Evolutionary conservation across 2,797 vertebrate genomes (phyloP), one percentile per base, ranked within the genome.

Genomic region (Phrynocephalus vlangalii): DNA sequence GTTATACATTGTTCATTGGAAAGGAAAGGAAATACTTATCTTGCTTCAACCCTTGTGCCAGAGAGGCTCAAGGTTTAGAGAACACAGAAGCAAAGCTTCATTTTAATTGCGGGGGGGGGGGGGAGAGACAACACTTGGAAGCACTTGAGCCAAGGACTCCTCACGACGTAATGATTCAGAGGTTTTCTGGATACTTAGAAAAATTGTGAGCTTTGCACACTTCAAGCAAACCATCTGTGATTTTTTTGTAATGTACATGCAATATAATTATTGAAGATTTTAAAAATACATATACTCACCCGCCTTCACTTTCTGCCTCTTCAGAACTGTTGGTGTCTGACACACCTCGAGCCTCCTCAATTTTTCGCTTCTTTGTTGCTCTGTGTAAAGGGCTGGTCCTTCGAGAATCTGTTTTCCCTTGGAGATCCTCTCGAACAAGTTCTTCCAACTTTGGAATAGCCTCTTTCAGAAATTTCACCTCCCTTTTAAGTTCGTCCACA

Each of bases 401-500:
- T 8, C 93, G 97, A 1, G 56, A 81, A 24, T 95, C 93, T 8
- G 92, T 75, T 73, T 94, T 97, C 20, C 95, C 94, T 50, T 93
- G 95, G 85, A 98, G 96, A 93, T 99, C 98, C 52, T 96, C 97
- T 87, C 96, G 96, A 88, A 99, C 97, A n/a, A 97, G 97, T 77
- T 97, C 97, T 92, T 97, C 98, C 88, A 99, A 96, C 30, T 96
- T 95, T 5, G 98, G 98, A 89, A 99, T 94, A 28, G 98, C 96
- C 16, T 96, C 97, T 95, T 98, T 99, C 92, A 99, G 78, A 3
- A 97, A 97, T 87, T 92, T 96, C 94, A 99, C 97, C 94, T 99
- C 99, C 15, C 97, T 97, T 95, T 98, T 99, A 82, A 99, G 97
- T 90, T 99, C 98, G 0, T 99, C 98, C 91, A 99, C 96, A 0